Evolutionary conservation across 1,140 invertebrate genomes (phyloP), one percentile per base, ranked within the genome.

Genomic region (Lordiphosa mommai): DNA sequence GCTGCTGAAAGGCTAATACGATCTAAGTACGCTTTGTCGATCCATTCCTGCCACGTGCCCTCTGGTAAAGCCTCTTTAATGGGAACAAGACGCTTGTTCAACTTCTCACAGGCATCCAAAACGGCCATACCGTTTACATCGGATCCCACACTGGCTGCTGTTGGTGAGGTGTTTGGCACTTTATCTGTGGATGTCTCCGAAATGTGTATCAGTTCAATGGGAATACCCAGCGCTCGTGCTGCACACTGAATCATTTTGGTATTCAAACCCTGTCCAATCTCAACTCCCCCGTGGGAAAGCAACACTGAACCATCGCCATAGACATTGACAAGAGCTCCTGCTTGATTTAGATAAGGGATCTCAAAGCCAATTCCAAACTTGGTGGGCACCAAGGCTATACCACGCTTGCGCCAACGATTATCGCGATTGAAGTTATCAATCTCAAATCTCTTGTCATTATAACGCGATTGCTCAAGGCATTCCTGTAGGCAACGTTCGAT

Each of bases 61-160:
- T 93, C 90, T 1, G 96, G 96, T 88, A 96, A 93, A 7, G 91
- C 92, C 29, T 93, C 91, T 61, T 93, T 96, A 63, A 94, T 94
- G 1, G 94, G 95, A 65, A 94, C 90, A 32, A 99, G 87, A 38
- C 97, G 90, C 68, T 95, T 92, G 64, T 93, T 92, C 3, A 99
- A 89, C 51, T 90, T 93, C 49, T 94, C 88, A 74, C 97, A 99
- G 3, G 97, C 97, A 87, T 96, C 91, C 76, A 96, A 84, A 36
- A 99, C 92, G 12, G 98, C 98, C 95, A 98, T 96, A 65, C 97
- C 97, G 90, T 99, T 98, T 0, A 99, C 88, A 91, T 99, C 97
- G 1, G 97, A 98, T 6, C 95, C 93, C 33, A 93, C 92, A 90
- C 96, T 98, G 1, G 96, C 98, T 20, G 97, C 97, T 8, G 97